Base-by-base conservation (phyloP, 2,113 vertebrate species). In the Erythrocercus mccallii region DNA sequence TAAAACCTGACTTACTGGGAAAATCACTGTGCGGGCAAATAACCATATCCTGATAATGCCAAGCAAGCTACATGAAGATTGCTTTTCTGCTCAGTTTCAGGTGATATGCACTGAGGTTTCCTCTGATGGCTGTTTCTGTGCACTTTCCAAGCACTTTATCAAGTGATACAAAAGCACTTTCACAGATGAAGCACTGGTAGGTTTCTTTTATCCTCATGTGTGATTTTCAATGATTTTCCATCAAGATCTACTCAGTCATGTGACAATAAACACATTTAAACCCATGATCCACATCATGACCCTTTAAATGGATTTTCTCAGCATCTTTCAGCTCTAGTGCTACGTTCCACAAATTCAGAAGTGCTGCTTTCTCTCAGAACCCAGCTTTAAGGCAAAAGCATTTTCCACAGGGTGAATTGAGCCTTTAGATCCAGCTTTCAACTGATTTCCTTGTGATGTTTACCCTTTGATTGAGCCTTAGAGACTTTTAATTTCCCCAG, bases 161-260 rank as follows among this genome's bases (percentile, higher is more conserved):
- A 66, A 50, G 73, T 35, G 74, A 94, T 58, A 80, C n/a, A 61
- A 92, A 97, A 61, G 44, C 72, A 68, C 88, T 92, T 82, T 66
- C 58, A 58, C 86, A 91, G 28, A 84, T 8, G 27, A 91, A 58
- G 87, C 93, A 97, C 27, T 78, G 54, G 54, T 42, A 94, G 54
- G 42, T 77, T 89, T 78, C 90, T 69, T 80, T 90, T 65, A 86
- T 38, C 25, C 15, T 61, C 22, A 87, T 84, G 38, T 80, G 92
- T 35, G 79, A 84, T 76, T 93, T 68, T 82, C 97, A 97, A 57
- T 97, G 91, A 47, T 78, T 94, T 94, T 98, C 96, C 94, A 97
- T 95, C 72, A 94, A 93, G 17, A 80, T 81, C 96, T 95, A 98
- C 16, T 96, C 95, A 35, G 60, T 69, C 11, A 91, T 22, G 15